Conservation (phyloP, 2,888 invertebrate species). For the Elaeidobius kamerunicus region DNA sequence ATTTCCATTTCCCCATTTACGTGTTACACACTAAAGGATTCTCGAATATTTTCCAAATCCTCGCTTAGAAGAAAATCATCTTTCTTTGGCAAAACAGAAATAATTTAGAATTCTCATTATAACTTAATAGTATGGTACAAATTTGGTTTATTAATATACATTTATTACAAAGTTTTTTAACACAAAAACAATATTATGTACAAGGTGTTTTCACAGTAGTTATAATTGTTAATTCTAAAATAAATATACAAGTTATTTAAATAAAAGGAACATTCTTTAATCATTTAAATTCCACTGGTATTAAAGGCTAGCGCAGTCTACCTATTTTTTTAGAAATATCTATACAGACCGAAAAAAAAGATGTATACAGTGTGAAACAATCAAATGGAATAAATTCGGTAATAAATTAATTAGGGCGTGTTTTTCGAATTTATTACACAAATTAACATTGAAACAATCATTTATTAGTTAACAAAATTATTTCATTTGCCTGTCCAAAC, state of each 20-base stretch:
- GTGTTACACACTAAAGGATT: conserved; percentile 11
- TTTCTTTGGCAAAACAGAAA: conserved; percentile 30
- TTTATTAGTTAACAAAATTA: too few relatives aligned
- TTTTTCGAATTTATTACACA: too few relatives aligned
- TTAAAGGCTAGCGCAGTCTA: conserved; percentile 13
- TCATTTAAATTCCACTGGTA: conserved; percentile 22
- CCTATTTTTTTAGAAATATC: conserved; percentile 1
- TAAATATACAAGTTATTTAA: conserved; percentile 30
- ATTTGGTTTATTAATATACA: conserved; percentile 32
- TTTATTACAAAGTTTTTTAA: conserved; percentile 34
- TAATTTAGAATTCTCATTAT: conserved; percentile 17
- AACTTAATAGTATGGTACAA: conserved; percentile 31
- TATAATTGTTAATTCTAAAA: conserved; percentile 18
- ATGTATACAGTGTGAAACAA: too few relatives aligned
- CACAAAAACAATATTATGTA: conserved; percentile 27
- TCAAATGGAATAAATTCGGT: too few relatives aligned
- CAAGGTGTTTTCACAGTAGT: conserved; percentile 17
- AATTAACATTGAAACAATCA: too few relatives aligned
- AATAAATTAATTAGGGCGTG: too few relatives aligned
- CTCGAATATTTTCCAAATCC: conserved; percentile 5
- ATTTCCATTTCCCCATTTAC: conserved; percentile 8
- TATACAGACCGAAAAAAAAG: neutral
- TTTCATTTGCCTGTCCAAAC: too few relatives aligned
- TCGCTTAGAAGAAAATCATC: conserved; percentile 12
- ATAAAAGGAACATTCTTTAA: conserved; percentile 25